Conservation (phyloP, 2,888 invertebrate species). For the Platycheirus albimanus region DNA sequence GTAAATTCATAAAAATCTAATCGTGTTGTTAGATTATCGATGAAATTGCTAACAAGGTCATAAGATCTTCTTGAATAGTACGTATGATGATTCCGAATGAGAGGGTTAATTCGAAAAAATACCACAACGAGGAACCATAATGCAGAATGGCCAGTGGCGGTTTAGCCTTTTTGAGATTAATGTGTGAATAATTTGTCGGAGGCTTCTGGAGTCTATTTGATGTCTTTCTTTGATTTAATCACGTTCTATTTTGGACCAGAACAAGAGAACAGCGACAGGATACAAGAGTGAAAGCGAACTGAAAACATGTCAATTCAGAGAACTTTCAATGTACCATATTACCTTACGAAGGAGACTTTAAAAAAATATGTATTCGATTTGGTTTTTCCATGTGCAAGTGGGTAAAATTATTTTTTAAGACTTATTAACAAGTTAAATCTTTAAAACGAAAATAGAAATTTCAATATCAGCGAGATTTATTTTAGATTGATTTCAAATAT, state of each 20-base stretch:
- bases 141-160: slow-evolving; percentile 61
- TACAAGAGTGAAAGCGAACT: slow-evolving; percentile 12
- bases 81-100: neutral
- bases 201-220: slow-evolving; percentile 10
- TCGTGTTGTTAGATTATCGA: slow-evolving; percentile 70
- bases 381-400: no score
- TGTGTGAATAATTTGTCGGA: slow-evolving; percentile 62
- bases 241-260: slow-evolving; percentile 15
- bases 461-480: no score
- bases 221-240: slow-evolving; percentile 20
- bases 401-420: no score
- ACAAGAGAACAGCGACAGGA: neutral
- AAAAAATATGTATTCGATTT: no score
- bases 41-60: slow-evolving; percentile 71
- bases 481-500: no score
- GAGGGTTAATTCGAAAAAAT: slow-evolving; percentile 23
- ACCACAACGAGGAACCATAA: slow-evolving; percentile 45
- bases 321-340: neutral
- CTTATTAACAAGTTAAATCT: no score
- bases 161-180: slow-evolving; percentile 44
- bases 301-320: neutral
- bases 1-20: slow-evolving; percentile 73
- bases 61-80: slow-evolving; percentile 1
- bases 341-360: no score
- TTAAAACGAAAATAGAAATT: no score